phyloP scores from a whole-genome alignment of 2,797 vertebrate genomes.

The Gorsachius magnificus region DNA sequence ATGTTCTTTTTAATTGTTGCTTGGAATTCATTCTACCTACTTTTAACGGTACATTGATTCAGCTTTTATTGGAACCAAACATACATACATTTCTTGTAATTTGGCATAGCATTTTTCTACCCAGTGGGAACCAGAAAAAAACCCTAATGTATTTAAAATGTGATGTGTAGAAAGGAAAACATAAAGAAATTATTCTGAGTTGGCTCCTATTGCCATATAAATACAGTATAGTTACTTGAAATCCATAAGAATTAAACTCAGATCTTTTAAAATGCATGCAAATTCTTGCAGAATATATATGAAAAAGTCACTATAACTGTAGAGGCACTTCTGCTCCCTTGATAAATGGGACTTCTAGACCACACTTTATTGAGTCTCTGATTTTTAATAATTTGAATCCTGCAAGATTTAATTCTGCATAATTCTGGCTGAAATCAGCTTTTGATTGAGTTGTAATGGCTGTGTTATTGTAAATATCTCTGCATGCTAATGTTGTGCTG shows the following conservation, averaged over 20 bases:
- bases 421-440: constrained; percentile 88
- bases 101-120: constrained; percentile 46
- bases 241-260: constrained; percentile 80
- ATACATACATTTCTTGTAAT: background rate
- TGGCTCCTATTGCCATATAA: constrained; percentile 67
- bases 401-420: constrained; percentile 89
- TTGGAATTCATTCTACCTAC: background rate
- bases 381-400: constrained; percentile 89
- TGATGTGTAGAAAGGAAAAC: constrained; percentile 62
- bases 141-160: constrained; percentile 66
- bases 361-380: constrained; percentile 86
- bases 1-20: constrained; percentile 18
- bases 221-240: constrained; percentile 74
- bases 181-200: constrained; percentile 57
- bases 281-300: constrained; percentile 83
- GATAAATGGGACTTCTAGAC: constrained; percentile 84
- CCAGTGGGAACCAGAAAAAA: constrained; percentile 55
- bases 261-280: constrained; percentile 83
- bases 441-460: constrained; percentile 89
- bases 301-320: constrained; percentile 78
- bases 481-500: constrained; percentile 83
- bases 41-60: background rate
- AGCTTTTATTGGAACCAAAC: constrained; percentile 30
- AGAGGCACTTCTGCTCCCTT: constrained; percentile 76
- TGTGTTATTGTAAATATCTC: constrained; percentile 89